phyloP scores from a whole-genome alignment of 2,888 invertebrate species.

The Drosophila meridiana region DNA sequence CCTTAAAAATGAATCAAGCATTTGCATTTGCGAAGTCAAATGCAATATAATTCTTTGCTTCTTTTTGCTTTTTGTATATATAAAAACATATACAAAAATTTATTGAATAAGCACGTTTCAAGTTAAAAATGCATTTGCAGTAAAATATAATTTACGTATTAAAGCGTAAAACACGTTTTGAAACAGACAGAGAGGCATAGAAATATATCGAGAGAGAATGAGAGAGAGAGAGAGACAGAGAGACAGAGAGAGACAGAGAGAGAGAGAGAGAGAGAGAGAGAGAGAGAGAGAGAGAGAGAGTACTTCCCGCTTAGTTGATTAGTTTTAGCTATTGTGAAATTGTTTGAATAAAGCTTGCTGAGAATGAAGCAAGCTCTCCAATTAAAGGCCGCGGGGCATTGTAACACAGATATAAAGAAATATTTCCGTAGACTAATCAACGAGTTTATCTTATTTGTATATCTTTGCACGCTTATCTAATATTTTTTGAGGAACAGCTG shows the following conservation, averaged over 20 bases:
- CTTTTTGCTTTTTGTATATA: constrained; percentile 2
- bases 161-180: constrained; percentile 64
- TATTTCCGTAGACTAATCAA: constrained; percentile 9
- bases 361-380: constrained; percentile 5
- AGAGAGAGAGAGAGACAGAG: background rate
- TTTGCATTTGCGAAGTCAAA: background rate
- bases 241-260: too few relatives aligned
- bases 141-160: constrained; percentile 36
- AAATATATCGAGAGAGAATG: background rate
- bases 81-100: constrained; percentile 22
- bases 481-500: constrained; percentile 9
- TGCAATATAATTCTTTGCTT: background rate
- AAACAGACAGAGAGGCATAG: background rate
- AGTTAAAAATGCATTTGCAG: constrained; percentile 39
- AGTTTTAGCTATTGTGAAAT: constrained; percentile 20
- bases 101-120: constrained; percentile 41
- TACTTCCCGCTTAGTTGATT: constrained; percentile 5
- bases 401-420: background rate
- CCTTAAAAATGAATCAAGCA: constrained; percentile 2
- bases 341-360: constrained; percentile 10
- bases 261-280: background rate
- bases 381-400: background rate
- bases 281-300: background rate
- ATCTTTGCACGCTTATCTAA: constrained; percentile 12
- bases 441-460: constrained; percentile 11